Evolutionary conservation across 2,113 vertebrate genomes (phyloP).

Genomic region (Chauna torquata): DNA sequence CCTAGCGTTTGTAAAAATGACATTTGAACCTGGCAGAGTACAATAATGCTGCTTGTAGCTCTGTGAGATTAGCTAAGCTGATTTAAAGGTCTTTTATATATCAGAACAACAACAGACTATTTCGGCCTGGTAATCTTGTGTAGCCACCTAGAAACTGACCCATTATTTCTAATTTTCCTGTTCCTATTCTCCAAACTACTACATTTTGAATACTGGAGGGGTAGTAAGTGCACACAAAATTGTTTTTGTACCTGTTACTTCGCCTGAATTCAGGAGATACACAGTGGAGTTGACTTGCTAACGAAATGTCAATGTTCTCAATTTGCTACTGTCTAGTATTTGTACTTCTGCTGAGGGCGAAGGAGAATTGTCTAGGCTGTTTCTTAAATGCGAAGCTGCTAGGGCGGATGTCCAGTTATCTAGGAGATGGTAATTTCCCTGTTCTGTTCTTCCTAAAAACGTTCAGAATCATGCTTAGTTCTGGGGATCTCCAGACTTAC

Average conservation of each 20-base stretch:
- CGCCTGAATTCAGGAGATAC: background rate
- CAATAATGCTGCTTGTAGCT: background rate
- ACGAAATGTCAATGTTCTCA: background rate
- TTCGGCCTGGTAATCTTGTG: background rate
- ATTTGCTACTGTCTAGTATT: accelerated
- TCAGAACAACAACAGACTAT: background rate
- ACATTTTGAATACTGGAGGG: background rate
- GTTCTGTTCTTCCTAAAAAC: background rate
- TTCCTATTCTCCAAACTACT: background rate
- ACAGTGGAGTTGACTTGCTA: background rate
- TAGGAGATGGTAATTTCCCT: background rate
- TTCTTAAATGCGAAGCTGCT: background rate
- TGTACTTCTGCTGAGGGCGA: background rate
- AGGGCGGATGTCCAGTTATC: background rate
- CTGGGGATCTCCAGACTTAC: background rate
- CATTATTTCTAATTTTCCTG: background rate
- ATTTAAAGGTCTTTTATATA: background rate
- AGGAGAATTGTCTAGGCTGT: background rate
- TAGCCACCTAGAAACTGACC: background rate
- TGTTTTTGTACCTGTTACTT: background rate
- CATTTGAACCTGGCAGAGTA: background rate
- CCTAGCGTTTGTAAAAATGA: background rate
- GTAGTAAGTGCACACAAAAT: background rate
- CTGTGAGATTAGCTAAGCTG: background rate
- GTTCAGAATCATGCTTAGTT: accelerated